These are phyloP conservation scores for Thripadectes ignobilis DNA, from an alignment of 2,797 vertebrate genomes.

Conservation along the genomic window DNA sequence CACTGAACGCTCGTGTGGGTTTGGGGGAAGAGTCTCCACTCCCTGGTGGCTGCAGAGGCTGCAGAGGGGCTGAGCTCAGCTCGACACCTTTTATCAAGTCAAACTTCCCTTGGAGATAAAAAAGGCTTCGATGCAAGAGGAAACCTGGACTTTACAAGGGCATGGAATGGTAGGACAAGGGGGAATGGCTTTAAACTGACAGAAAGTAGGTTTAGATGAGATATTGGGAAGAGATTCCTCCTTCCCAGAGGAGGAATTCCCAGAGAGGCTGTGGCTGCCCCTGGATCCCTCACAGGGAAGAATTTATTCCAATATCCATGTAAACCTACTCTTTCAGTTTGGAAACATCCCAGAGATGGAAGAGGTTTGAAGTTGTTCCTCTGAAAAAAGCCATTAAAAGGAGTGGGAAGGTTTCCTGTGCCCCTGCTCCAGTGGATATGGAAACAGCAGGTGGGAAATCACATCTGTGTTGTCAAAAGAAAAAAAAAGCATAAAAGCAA, in stretches of 20 bases:
- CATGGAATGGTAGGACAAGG: accelerated
- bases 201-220: not conserved
- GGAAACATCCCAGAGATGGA: not conserved
- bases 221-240: too few species aligned
- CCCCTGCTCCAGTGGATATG: accelerated
- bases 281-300: too few species aligned
- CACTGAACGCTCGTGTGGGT: not conserved
- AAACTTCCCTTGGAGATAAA: not conserved
- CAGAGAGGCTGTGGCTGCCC: not conserved
- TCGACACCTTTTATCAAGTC: not conserved
- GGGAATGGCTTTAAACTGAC: not conserved
- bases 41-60: not conserved
- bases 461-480: not conserved
- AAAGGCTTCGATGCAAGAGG: not conserved
- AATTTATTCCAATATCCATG: not conserved
- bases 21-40: not conserved
- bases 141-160: not conserved
- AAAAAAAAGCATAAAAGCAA: not conserved
- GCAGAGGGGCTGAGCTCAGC: not conserved
- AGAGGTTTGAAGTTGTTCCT: not conserved
- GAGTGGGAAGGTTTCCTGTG: not conserved
- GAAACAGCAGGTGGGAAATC: not conserved
- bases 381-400: accelerated
- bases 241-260: not conserved
- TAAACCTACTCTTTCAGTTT: not conserved